Evolutionary conservation across 2,797 vertebrate genomes (phyloP).

Genomic region (Chanos chanos): DNA sequence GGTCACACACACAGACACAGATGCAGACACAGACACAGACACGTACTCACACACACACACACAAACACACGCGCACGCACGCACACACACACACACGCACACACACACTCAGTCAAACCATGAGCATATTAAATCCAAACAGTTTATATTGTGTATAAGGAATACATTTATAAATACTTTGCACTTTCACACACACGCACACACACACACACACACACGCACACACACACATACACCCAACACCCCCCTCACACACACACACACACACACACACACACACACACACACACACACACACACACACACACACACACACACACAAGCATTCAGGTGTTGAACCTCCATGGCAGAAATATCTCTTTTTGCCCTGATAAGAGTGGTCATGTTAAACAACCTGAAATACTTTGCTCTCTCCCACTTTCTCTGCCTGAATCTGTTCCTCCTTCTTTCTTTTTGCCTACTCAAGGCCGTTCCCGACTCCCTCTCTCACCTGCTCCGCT

Average conservation of each 20-base stretch:
- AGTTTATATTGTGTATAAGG: too few species aligned
- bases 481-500: not conserved
- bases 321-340: not conserved
- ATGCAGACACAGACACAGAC: too few species aligned
- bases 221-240: conserved; percentile 7
- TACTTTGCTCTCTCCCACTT: not conserved
- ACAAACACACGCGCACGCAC: not conserved
- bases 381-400: too few species aligned
- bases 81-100: not conserved
- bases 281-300: conserved; percentile 17
- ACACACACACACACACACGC: conserved; percentile 24
- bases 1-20: conserved; percentile 41
- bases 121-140: too few species aligned
- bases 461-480: not conserved
- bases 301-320: conserved; percentile 16
- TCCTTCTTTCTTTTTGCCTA: not conserved
- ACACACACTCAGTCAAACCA: conserved; percentile 28
- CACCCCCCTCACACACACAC: conserved; percentile 20
- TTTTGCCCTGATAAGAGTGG: too few species aligned
- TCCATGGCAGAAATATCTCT: not conserved
- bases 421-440: not conserved
- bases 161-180: conserved; percentile 39
- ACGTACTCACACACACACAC: too few species aligned
- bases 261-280: conserved; percentile 7
- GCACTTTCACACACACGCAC: conserved; percentile 40